Base-by-base conservation (phyloP, 2,888 invertebrate genomes). In the Habrosyne pyritoides region DNA sequence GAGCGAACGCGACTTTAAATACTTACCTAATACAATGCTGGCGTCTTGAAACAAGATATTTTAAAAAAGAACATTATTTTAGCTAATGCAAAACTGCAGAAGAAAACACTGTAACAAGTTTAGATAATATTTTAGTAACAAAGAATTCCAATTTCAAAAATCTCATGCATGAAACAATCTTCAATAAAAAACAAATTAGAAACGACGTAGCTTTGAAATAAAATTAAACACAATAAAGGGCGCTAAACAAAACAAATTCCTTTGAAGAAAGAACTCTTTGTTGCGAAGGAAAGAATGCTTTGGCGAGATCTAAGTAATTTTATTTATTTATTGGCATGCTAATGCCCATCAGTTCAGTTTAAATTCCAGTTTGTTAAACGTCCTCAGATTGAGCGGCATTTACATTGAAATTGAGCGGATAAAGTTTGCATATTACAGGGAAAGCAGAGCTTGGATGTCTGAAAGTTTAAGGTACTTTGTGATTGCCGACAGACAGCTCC, bases 341-440 rank as follows among this genome's bases (percentile, higher is more conserved):
- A 42, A 42, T 42, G 12, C 42, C 8, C 18, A 42, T 18, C 42
- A 42, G 42, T 42, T 42, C 18, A 18, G 42, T 8, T 42, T 18
- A 18, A 42, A 42, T 42, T 42, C 8, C 42, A 42, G 42, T 42
- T 42, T 18, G 42, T 42, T 18, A 42, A 42, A 42, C 42, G 42
- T 14, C 36, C 36, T 36, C 18, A 18, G 42, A 42, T 42, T 42
- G 42, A 42, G 42, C 14, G 14, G 42, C 42, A 42, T 42, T 42
- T 42, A 18, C 42, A 42, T 42, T 42, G 42, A 42, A 42, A 42
- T 42, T 42, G 18, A 18, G 42, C 18, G 42, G 18, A 42, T 42
- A 42, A 42, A 42, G 42, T 42, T 42, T 42, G 18, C 18, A 42
- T 42, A 42, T 42, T 42, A 42, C 18, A 18, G 18, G 18, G 14